Evolutionary conservation across 2,888 invertebrate genomes (phyloP).

Genomic region (Anticlea derivata): DNA sequence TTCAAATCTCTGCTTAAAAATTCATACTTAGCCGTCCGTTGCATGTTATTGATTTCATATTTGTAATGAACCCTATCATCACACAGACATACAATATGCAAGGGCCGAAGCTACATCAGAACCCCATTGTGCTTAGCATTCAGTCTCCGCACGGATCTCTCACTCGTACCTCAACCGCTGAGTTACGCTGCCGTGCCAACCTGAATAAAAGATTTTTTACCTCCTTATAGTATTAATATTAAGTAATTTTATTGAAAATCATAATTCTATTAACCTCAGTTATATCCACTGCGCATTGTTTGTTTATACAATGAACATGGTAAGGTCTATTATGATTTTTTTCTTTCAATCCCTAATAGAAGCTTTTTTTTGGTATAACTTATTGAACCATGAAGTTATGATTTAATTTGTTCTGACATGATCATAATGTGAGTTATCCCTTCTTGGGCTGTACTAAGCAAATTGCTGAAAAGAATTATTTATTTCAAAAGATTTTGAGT

Average conservation of each 20-base stretch:
- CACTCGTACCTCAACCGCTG: constrained; percentile 66
- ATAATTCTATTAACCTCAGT: constrained; percentile 64
- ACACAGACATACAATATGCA: constrained; percentile 49
- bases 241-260: constrained; percentile 54
- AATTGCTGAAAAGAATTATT: constrained; percentile 30
- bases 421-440: constrained; percentile 61
- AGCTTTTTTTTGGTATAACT: constrained; percentile 56
- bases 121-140: constrained; percentile 67
- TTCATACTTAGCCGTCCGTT: constrained; percentile 22
- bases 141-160: constrained; percentile 61
- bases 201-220: constrained; percentile 52
- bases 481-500: constrained; percentile 31
- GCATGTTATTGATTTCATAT: constrained; percentile 65
- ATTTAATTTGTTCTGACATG: constrained; percentile 82
- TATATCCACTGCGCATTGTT: constrained; percentile 64
- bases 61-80: constrained; percentile 67
- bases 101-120: constrained; percentile 61
- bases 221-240: constrained; percentile 53
- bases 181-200: constrained; percentile 68
- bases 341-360: constrained; percentile 50
- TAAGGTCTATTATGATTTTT: constrained; percentile 73
- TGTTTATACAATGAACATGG: constrained; percentile 78
- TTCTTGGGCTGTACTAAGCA: constrained; percentile 41
- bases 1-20: constrained; percentile 3
- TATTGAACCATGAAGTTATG: constrained; percentile 79